Percentiles rank a stretch among this genome's conserved stretches.
Conservation (phyloP, 2,113 vertebrate genomes). For the Chaenocephalus aceratus region DNA sequence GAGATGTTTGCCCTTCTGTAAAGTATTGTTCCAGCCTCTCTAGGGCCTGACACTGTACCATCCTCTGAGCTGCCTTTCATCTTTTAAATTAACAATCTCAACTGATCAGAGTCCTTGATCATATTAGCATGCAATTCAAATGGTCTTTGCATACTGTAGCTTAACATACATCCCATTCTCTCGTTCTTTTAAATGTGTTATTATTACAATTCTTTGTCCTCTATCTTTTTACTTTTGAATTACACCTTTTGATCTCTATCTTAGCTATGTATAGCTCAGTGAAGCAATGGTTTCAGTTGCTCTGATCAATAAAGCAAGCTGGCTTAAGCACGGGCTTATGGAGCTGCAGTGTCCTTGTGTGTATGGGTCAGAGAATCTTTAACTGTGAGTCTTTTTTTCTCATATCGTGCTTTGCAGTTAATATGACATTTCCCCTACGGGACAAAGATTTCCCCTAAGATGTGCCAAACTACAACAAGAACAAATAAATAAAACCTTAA, state of each 20-base stretch:
- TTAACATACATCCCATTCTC: constrained; percentile 20
- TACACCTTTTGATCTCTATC: constrained; percentile 26
- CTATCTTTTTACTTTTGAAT: constrained; percentile 37
- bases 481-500: background rate
- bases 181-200: constrained; percentile 12
- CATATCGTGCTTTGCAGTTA: background rate
- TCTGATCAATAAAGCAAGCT: constrained; percentile 64
- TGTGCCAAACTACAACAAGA: background rate
- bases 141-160: constrained; percentile 14
- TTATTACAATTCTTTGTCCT: constrained; percentile 47
- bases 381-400: background rate
- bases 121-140: constrained; percentile 23
- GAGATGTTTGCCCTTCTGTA: constrained; percentile 12
- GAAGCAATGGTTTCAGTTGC: constrained; percentile 47
- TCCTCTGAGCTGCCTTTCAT: constrained; percentile 20
- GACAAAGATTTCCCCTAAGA: background rate
- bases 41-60: background rate
- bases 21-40: constrained; percentile 13
- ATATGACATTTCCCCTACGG: background rate
- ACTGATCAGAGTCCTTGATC: constrained; percentile 26
- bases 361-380: constrained; percentile 40
- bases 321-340: constrained; percentile 38
- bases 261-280: constrained; percentile 34
- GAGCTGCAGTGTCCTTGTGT: constrained; percentile 59
- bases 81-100: constrained; percentile 16